Percentiles rank a stretch among this genome's conserved stretches.
phyloP scores from a whole-genome alignment of 2,888 invertebrate species.

The Epinotia ramella region DNA sequence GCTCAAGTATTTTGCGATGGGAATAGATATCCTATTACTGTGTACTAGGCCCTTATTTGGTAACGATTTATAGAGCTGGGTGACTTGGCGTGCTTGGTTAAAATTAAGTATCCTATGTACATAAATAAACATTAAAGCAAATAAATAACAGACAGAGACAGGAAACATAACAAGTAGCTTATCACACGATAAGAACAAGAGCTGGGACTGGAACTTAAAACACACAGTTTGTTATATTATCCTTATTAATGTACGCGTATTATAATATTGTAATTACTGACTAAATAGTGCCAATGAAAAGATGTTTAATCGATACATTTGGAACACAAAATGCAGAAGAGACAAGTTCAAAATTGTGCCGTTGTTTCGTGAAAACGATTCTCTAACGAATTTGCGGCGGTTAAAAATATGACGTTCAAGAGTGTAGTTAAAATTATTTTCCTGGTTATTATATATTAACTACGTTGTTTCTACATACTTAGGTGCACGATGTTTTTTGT shows the following conservation, averaged over 20 bases:
- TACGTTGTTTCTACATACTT: neutral
- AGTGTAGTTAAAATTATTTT: neutral
- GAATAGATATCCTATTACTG: no score
- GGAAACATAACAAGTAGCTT: neutral
- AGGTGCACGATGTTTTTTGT: neutral
- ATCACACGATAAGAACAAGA: slow-evolving; percentile 25
- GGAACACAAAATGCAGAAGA: no score
- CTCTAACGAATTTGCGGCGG: neutral
- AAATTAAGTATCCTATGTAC: neutral
- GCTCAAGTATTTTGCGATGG: no score
- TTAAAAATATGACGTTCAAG: neutral
- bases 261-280: neutral
- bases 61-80: no score
- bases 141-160: slow-evolving; percentile 20
- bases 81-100: no score
- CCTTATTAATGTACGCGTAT: slow-evolving; percentile 26
- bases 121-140: slow-evolving; percentile 2
- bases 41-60: no score
- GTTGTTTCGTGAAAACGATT: neutral
- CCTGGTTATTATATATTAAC: neutral
- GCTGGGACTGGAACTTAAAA: neutral
- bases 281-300: neutral
- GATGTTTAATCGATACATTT: no score
- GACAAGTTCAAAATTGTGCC: neutral
- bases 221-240: slow-evolving; percentile 21